Base-by-base conservation (phyloP, 2,888 invertebrate genomes). In the Agriotes lineatus region DNA sequence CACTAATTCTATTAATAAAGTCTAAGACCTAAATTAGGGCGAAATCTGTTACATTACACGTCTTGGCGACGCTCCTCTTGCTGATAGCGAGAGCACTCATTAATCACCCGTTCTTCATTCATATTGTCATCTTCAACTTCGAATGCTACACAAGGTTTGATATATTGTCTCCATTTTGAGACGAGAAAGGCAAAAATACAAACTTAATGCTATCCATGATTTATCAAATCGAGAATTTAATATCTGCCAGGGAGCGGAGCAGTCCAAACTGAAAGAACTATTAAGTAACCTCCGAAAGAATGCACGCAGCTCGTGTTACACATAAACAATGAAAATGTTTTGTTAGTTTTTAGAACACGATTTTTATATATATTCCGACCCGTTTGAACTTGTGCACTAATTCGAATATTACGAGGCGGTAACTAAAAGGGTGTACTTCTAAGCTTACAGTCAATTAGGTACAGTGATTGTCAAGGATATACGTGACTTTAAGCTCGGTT, bases 121-220 rank as follows among this genome's bases (percentile, higher is more conserved):
- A 63, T 63, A 63, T 63, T 63, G 63, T 63, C 63, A 52, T 63
- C 63, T 63, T 63, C 61, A 63, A 63, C 63, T 63, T 63, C 56
- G 39, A 63, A 63, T 63, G 35, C 56, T 54, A 63, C 50, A 61
- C 52, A 61, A 52, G 14, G 52, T 50, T 61, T 61, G 61, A 61
- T 61, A 61, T 61, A 61, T 61, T 52, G 61, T 61, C 52, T 50
- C 61, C 50, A 61, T 35, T 42, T 42, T 39, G 50, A 52, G 50
- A 50, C 50, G 22, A 52, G 37, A 61, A 60, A 61, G 56, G 39
- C 39, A 56, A 56, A 56, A 56, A 56, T 52, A 35, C 52, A 35
- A 56, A 39, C 37, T 56, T 39, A 22, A 52, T 22, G 37, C 25
- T 56, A 39, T 39, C 33, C 39, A 37, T n/a, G 56, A 22, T 39